phyloP scores from a whole-genome alignment of 2,797 vertebrate genomes.

The Gymnopithys bicolor region DNA sequence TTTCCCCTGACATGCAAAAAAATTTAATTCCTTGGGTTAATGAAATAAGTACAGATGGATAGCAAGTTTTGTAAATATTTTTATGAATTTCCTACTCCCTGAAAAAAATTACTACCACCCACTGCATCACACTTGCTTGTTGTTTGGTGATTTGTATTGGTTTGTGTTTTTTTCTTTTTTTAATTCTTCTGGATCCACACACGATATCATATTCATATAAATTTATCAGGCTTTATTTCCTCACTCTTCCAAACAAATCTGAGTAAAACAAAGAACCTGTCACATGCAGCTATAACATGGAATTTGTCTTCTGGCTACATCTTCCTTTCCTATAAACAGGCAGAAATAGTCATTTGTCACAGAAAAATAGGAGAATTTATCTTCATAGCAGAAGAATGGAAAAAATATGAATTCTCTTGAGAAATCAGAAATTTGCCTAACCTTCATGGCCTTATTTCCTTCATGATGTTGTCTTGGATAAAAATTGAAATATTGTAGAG shows the following conservation, averaged over 20 bases:
- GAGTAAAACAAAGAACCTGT: background rate
- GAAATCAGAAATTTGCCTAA: background rate
- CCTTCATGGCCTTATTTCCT: background rate
- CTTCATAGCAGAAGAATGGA: background rate
- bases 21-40: background rate
- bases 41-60: background rate
- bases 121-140: background rate
- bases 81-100: background rate
- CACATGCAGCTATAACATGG: background rate
- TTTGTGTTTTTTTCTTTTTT: background rate
- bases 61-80: background rate
- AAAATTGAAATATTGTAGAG: background rate
- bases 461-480: background rate
- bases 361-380: background rate
- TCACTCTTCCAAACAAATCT: background rate
- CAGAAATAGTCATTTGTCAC: background rate
- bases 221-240: background rate
- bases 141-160: background rate
- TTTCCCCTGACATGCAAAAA: background rate
- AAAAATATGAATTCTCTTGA: background rate
- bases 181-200: background rate
- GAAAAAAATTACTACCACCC: background rate
- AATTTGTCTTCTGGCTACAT: background rate
- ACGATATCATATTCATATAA: background rate
- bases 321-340: background rate